These are phyloP conservation scores for Xanthia icteritia DNA, from an alignment of 2,888 invertebrate genomes.

Conservation along the genomic window DNA sequence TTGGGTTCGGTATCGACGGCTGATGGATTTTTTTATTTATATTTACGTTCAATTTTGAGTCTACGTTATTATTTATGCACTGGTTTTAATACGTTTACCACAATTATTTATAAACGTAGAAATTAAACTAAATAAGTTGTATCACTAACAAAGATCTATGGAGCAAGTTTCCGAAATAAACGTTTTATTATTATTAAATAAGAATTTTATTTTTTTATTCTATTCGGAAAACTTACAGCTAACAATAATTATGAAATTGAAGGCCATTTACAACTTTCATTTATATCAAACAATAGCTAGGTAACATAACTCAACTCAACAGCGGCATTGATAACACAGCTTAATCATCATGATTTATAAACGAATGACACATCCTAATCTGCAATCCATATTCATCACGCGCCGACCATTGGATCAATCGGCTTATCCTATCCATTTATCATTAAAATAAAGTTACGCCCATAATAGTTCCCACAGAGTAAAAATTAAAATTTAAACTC, in stretches of 20 bases:
- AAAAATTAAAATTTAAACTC: conserved; percentile 17
- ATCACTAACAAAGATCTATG: no score
- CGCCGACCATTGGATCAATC: conserved; percentile 12
- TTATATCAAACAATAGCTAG: conserved; percentile 16
- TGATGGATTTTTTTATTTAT: not conserved
- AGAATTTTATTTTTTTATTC: not conserved
- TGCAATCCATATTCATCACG: conserved; percentile 34
- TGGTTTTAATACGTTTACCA: not conserved
- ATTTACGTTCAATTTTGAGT: not conserved
- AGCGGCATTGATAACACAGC: conserved; percentile 16
- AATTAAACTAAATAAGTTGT: not conserved
- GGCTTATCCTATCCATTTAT: conserved; percentile 34
- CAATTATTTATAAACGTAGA: not conserved
- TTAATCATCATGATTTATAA: conserved; percentile 44
- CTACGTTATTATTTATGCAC: not conserved
- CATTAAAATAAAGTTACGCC: conserved; percentile 7
- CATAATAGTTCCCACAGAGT: conserved; percentile 30
- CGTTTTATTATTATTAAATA: no score
- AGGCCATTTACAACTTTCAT: not conserved
- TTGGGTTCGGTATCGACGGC: not conserved
- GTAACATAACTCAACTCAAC: conserved; percentile 21
- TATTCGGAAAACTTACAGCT: not conserved
- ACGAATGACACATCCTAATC: conserved; percentile 18
- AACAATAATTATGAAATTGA: not conserved
- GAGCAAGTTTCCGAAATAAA: no score